Evolutionary conservation across 2,113 vertebrate species (phyloP).

Genomic region (Rhipidura dahli): DNA sequence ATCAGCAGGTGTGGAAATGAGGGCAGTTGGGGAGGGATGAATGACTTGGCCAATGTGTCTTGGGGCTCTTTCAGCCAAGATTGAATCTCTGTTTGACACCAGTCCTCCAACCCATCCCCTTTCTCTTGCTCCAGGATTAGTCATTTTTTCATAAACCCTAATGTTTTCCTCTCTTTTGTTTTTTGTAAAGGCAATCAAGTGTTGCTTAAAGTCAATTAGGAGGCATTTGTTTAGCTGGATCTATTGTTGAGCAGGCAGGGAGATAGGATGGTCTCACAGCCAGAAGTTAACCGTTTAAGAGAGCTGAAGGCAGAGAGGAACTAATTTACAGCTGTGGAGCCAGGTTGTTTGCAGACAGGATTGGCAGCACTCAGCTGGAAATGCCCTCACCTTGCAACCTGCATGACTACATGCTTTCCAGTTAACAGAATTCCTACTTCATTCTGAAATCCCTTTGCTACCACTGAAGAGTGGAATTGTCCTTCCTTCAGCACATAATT

Average conservation of each 20-base stretch:
- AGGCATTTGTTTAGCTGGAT: slow-evolving; percentile 65
- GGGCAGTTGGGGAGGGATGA: slow-evolving; percentile 56
- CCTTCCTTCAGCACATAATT: slow-evolving; percentile 1
- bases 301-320: background rate
- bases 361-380: slow-evolving; percentile 25
- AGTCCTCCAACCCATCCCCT: slow-evolving; percentile 43
- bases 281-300: slow-evolving; percentile 35
- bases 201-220: slow-evolving; percentile 69
- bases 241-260: slow-evolving; percentile 56
- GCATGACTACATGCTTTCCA: background rate
- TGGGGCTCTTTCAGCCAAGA: slow-evolving; percentile 54
- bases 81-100: slow-evolving; percentile 64
- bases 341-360: slow-evolving; percentile 26
- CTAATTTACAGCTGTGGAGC: slow-evolving; percentile 22
- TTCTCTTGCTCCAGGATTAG: slow-evolving; percentile 63
- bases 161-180: slow-evolving; percentile 62
- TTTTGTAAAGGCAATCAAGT: slow-evolving; percentile 67
- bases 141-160: slow-evolving; percentile 63
- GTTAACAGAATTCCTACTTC: background rate
- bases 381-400: background rate
- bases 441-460: background rate
- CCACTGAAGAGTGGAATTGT: background rate
- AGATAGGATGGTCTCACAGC: slow-evolving; percentile 41
- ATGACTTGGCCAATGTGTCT: slow-evolving; percentile 48
- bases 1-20: slow-evolving; percentile 73